These are phyloP conservation scores for Tetanocera ferruginea DNA, from an alignment of 2,888 invertebrate genomes.

Conservation along the genomic window DNA sequence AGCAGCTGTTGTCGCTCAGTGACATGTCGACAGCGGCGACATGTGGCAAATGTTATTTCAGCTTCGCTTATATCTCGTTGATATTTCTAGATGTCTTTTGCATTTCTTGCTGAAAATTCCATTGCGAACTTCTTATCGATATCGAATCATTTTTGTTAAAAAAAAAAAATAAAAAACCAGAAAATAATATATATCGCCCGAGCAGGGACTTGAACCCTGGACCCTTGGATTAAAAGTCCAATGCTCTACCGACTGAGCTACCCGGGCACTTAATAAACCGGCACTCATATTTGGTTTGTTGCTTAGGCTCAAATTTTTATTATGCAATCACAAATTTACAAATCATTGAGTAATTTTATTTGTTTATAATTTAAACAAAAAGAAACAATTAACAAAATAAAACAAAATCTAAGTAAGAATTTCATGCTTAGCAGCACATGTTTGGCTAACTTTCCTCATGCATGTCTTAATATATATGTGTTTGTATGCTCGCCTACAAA, in stretches of 20 bases:
- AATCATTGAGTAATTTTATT: not conserved
- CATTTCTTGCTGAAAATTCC: constrained; percentile 2
- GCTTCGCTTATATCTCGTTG: not conserved
- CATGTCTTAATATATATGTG: not conserved
- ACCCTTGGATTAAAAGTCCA: constrained; percentile 71
- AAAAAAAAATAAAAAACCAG: constrained; percentile 26
- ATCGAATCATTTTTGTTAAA: not conserved
- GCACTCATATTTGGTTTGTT: not conserved
- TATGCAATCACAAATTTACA: not conserved
- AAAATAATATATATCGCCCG: constrained; percentile 20
- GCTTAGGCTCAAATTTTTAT: not conserved
- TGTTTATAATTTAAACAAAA: not conserved
- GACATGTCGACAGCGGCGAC: not conserved
- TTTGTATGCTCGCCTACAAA: not conserved
- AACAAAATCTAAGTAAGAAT: not conserved
- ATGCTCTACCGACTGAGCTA: constrained; percentile 71
- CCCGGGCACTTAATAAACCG: constrained; percentile 59
- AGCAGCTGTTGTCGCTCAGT: not conserved
- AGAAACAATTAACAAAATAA: not conserved
- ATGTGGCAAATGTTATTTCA: constrained; percentile 6
- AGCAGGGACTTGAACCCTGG: constrained; percentile 40
- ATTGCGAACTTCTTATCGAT: not conserved
- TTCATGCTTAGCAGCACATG: not conserved
- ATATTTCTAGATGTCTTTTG: constrained; percentile 23
- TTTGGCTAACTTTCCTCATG: not conserved